phyloP scores from a whole-genome alignment of 2,797 vertebrate genomes.

The Chelidonichthys spinosus region DNA sequence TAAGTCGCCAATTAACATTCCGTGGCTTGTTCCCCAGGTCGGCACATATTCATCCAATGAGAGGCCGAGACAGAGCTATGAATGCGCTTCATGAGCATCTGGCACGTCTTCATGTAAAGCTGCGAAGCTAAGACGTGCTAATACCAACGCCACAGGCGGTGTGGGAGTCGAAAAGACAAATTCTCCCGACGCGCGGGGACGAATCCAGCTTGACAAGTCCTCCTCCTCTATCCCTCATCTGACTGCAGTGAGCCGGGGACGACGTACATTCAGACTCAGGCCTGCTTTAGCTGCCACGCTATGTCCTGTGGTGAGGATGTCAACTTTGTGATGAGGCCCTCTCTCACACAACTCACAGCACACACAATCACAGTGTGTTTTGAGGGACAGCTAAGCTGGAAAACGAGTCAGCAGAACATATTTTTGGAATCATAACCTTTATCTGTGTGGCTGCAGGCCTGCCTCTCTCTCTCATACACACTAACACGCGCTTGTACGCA shows the following conservation, averaged over 20 bases:
- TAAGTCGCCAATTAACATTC: conserved; percentile 5
- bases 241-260: conserved; percentile 40
- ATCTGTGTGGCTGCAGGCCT: conserved; percentile 63
- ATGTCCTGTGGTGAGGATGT: conserved; percentile 61
- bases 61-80: conserved; percentile 30
- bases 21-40: conserved; percentile 11
- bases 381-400: conserved; percentile 45
- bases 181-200: conserved; percentile 38
- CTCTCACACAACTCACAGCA: conserved; percentile 33
- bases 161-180: conserved; percentile 44
- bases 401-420: conserved; percentile 64
- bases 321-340: conserved; percentile 66
- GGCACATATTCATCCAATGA: conserved; percentile 21
- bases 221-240: conserved; percentile 25
- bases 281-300: conserved; percentile 44
- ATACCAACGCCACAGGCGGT: conserved; percentile 53
- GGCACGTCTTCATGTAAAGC: conserved; percentile 41
- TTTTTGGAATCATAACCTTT: conserved; percentile 81
- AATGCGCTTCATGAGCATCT: conserved; percentile 43
- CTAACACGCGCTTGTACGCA: conserved; percentile 27
- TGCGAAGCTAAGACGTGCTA: conserved; percentile 54
- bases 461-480: conserved; percentile 16
- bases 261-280: conserved; percentile 32
- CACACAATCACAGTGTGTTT: conserved; percentile 27
- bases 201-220: conserved; percentile 52